A percentile compares a stretch with the other conserved stretches of the same genome.
These are phyloP conservation scores for Alaudala cheleensis DNA, from an alignment of 2,113 vertebrate genomes.

Conservation along the genomic window DNA sequence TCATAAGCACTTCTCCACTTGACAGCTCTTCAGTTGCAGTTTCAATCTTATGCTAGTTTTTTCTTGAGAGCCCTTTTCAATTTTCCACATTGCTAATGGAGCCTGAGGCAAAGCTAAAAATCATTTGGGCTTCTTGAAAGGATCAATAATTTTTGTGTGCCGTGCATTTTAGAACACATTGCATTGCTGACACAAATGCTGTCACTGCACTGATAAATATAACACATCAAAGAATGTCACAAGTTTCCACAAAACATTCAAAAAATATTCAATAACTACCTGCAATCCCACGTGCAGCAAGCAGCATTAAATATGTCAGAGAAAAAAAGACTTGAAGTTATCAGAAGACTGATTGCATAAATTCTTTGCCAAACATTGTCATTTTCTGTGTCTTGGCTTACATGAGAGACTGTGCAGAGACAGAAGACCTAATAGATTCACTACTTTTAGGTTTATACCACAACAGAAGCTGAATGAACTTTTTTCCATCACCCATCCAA, in stretches of 20 bases:
- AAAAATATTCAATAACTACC: neutral
- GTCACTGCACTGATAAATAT: neutral
- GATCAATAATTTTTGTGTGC: slow-evolving; percentile 43
- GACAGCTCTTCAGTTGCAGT: slow-evolving; percentile 6
- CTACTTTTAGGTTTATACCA: neutral
- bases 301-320: neutral
- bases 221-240: neutral
- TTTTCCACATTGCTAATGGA: slow-evolving; percentile 45
- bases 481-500: slow-evolving; percentile 21
- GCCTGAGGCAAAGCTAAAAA: slow-evolving; percentile 7
- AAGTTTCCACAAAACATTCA: neutral
- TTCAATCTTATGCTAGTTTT: neutral
- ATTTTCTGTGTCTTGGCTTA: neutral
- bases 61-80: slow-evolving; percentile 39
- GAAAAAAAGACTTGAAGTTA: neutral
- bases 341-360: neutral
- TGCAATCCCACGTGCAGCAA: neutral
- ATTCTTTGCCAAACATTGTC: neutral
- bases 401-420: neutral
- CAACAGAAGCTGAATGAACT: neutral
- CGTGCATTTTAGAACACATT: neutral
- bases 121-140: slow-evolving; percentile 32
- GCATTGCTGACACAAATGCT: neutral
- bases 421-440: neutral
- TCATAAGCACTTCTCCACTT: slow-evolving; percentile 30